Evolutionary conservation across 2,113 vertebrate species (phyloP), one percentile per base, ranked within the genome.

Genomic region (Stictonetta naevosa): DNA sequence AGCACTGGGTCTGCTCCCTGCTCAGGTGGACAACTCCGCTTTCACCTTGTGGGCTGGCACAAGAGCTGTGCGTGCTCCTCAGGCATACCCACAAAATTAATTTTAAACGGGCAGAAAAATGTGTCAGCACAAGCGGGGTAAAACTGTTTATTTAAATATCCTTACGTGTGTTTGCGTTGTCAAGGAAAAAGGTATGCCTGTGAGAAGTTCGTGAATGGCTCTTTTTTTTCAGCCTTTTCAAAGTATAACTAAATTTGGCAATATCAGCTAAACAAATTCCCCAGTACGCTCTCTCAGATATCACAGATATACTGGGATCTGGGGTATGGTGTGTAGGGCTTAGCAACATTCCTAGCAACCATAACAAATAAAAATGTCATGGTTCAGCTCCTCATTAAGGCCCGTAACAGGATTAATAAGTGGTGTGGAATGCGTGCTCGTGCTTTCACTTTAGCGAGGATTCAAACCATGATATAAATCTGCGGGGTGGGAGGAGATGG

Each of bases 331-430:
- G 80, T 34, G 29, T 34, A 62, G 56, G 88, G 40, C 59, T 13
- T 96, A 94, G 93, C 90, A 93, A 93, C 92, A 19, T 48, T 38
- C 93, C 58, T 83, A 90, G 92, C 88, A 92, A 96, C 91, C 86
- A 58, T 83, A 93, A 91, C 91, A 93, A 95, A 95, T 44, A 95
- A 55, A 73, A 80, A 72, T 38, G 86, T 52, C 53, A 28, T 76
- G 80, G n/a, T 68, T 79, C 75, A 63, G 75, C 63, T 74, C 80
- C 55, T 92, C 62, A 36, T 94, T 90, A 83, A 92, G 68, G 63
- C 69, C 73, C 40, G 2, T 80, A 85, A 67, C 33, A 19, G 85
- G 79, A 83, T 92, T 93, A 90, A 86, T 88, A 78, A 86, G 44
- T 13, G 40, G 38, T 95, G 64, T 86, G 87, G 87, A 42, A 13